Evolutionary conservation across 2,797 vertebrate species (phyloP).

Genomic region (Spinus pinus): DNA sequence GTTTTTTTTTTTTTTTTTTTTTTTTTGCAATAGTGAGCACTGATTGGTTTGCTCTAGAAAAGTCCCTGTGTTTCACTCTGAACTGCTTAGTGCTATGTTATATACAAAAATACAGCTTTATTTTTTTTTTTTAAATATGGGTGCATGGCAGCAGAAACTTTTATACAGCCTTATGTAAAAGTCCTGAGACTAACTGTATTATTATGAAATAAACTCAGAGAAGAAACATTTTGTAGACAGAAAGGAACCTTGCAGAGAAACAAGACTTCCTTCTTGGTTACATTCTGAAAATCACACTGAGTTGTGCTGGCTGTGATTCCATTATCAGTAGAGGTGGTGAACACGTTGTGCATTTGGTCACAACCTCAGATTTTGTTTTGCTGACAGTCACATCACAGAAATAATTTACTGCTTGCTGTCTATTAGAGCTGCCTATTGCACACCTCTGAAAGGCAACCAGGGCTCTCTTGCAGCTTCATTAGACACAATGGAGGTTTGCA

Average conservation of each 20-base stretch:
- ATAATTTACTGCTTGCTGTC: neutral
- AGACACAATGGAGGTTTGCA: neutral
- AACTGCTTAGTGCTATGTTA: neutral
- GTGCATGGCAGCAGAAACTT: rapidly evolving
- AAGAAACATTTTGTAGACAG: neutral
- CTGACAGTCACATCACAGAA: neutral
- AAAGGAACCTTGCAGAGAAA: neutral
- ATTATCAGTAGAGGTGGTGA: rapidly evolving
- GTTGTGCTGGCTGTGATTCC: neutral
- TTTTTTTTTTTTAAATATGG: neutral
- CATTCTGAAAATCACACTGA: neutral
- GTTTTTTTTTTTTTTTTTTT: no score
- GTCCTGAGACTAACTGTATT: neutral
- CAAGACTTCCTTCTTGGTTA: neutral
- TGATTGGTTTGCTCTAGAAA: neutral
- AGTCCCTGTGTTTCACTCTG: neutral
- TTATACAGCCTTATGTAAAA: neutral
- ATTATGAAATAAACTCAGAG: neutral
- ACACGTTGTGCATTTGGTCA: rapidly evolving
- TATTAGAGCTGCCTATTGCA: neutral
- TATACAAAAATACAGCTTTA: neutral
- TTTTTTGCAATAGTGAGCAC: neutral
- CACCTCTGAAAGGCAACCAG: neutral
- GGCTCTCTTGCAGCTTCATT: neutral
- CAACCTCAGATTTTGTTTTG: neutral